Evolutionary conservation across 1,140 invertebrate species (phyloP), one percentile per base, ranked within the genome.

Genomic region (Euwallacea similis): DNA sequence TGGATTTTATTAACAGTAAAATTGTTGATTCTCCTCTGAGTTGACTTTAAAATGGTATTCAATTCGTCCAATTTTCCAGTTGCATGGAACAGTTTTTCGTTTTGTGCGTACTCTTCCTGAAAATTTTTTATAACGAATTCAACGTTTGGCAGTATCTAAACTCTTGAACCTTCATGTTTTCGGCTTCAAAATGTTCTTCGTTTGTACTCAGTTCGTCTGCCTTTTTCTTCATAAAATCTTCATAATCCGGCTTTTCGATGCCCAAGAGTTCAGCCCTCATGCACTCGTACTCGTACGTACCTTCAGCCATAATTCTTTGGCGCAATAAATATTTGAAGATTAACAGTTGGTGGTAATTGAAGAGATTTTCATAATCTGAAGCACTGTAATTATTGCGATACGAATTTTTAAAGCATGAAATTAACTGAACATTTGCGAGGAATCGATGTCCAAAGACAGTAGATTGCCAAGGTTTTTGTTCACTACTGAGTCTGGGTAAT

Each of bases 21-120:
- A 78, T 88, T 89, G 83, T 94, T 95, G 54, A 98, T 83, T 83
- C 94, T 94, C 66, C 90, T 91, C 81, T 97, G 94, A 0, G 94
- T 96, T 21, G 86, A 87, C 74, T 86, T 87, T 46, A 96, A 82
- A 66, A 93, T 93, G 16, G 85, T 88, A 77, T 93, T 94, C 42
- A 97, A 86, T 79, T 94, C 91, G 62, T 92, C 90, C n/a, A 96
- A 83, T 73, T 93, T 93, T 65, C 89, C 88, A 60, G 87, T 87
- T 0, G 90, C 85, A 66, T 87, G 87, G 75, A 89, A 86, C 4
- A 93, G 77, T 66, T 87, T 84, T 78, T 97, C 94, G 65, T 89
- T 85, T 76, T 91, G 86, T 55, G 83, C 78, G 53, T 90, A 83
- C 11, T 92, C 79, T 76, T 91, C 86, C 91, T 93, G 71, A 63